Conservation (phyloP, 2,113 vertebrate genomes). For the Malurus cyaneus region DNA sequence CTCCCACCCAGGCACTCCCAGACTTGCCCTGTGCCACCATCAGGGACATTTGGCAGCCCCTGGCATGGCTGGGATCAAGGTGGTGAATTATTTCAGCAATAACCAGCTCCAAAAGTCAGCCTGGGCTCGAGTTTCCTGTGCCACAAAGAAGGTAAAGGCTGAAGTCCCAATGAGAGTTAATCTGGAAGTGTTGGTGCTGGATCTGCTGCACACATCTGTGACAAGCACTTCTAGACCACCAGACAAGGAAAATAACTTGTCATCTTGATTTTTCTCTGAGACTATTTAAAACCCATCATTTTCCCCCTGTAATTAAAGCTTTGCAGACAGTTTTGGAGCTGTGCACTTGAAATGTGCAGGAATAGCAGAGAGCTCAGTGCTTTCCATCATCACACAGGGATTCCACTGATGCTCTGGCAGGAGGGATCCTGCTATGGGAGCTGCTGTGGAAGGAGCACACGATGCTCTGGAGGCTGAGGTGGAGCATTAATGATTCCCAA, state of each 20-base stretch:
- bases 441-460: neutral
- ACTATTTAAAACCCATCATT: neutral
- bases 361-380: neutral
- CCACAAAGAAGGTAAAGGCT: neutral
- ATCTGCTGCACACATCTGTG: neutral
- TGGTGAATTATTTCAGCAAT: neutral
- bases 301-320: neutral
- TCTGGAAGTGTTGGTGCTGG: neutral
- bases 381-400: neutral
- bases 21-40: neutral
- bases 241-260: neutral
- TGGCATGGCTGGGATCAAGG: neutral
- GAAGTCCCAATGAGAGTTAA: neutral
- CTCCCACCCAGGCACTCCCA: neutral
- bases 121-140: accelerated
- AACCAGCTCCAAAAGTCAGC: neutral
- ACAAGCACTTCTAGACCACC: neutral
- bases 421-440: neutral
- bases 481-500: neutral
- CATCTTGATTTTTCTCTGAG: neutral
- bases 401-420: neutral
- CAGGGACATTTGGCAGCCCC: neutral
- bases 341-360: neutral
- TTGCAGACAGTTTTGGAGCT: neutral
- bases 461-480: neutral